These are phyloP conservation scores for Crotalus horridus DNA, from an alignment of 2,113 vertebrate species.

Conservation along the genomic window DNA sequence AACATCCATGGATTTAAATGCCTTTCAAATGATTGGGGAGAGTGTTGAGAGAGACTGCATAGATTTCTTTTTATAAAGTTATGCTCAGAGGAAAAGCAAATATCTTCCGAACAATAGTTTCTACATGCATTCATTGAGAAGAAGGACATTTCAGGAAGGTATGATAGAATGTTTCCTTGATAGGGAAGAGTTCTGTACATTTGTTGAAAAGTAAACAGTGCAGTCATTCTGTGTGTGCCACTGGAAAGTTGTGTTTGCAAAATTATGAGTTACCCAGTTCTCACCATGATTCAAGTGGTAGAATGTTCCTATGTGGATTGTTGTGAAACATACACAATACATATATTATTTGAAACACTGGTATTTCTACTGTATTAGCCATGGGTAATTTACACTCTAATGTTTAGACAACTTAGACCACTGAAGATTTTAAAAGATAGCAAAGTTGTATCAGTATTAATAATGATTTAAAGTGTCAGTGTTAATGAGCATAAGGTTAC, in stretches of 20 bases:
- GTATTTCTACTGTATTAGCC: not conserved
- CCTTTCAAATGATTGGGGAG: slow-evolving; percentile 27
- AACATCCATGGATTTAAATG: slow-evolving; percentile 35
- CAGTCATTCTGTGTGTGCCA: not conserved
- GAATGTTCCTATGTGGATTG: not conserved
- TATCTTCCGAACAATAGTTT: slow-evolving; percentile 2
- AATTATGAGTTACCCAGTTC: not conserved
- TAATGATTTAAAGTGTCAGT: not conserved
- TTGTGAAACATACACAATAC: not conserved
- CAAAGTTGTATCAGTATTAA: not conserved
- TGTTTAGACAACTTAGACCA: not conserved
- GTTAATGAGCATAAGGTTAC: not conserved
- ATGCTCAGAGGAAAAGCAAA: slow-evolving; percentile 35
- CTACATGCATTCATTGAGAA: not conserved
- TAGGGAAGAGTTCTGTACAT: not conserved
- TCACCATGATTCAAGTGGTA: not conserved
- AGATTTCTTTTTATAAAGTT: slow-evolving; percentile 35
- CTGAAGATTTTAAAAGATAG: not conserved
- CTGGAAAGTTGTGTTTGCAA: not conserved
- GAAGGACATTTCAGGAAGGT: not conserved
- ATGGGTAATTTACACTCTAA: not conserved
- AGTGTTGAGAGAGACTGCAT: not conserved
- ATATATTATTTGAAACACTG: not conserved
- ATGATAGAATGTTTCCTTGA: not conserved
- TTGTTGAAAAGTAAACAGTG: not conserved